Evolutionary conservation across 2,888 invertebrate genomes (phyloP).

Genomic region (Rotaria sp.): DNA sequence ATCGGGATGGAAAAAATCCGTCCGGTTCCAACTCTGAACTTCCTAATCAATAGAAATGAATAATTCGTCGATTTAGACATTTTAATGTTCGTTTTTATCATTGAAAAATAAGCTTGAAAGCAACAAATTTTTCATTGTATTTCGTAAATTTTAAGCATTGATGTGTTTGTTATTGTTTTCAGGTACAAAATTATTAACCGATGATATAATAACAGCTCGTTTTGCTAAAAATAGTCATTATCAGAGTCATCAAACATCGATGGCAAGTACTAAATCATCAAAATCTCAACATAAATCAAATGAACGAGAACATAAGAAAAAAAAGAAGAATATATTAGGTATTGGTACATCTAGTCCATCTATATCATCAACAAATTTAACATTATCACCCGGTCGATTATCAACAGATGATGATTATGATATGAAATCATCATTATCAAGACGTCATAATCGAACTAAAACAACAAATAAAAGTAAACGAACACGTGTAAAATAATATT

Average conservation of each 20-base stretch:
- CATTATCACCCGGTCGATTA: conserved; percentile 15
- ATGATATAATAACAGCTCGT: conserved; percentile 20
- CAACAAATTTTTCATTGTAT: too few species aligned
- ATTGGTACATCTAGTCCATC: not conserved
- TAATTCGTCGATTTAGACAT: too few species aligned
- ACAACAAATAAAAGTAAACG: not conserved
- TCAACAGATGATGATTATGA: not conserved
- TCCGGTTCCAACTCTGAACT: too few species aligned
- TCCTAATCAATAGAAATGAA: too few species aligned
- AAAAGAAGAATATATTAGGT: conserved; percentile 5
- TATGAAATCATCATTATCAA: not conserved
- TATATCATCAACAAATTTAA: not conserved
- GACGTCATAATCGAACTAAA: not conserved
- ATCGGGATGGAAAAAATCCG: too few species aligned
- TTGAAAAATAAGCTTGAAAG: too few species aligned
- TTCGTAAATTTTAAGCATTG: too few species aligned
- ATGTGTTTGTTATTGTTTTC: too few species aligned
- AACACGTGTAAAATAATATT: conserved; percentile 18
- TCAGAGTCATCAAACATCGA: conserved; percentile 4
- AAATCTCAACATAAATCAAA: not conserved
- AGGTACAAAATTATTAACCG: not conserved
- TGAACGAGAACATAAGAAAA: not conserved
- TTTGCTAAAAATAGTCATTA: conserved; percentile 14
- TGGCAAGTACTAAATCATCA: not conserved
- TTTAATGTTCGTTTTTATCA: too few species aligned